A percentile compares a stretch with the other conserved stretches of the same genome.
These are phyloP conservation scores for Phenacoccus solenopsis DNA, from an alignment of 1,140 invertebrate species.

Conservation along the genomic window DNA sequence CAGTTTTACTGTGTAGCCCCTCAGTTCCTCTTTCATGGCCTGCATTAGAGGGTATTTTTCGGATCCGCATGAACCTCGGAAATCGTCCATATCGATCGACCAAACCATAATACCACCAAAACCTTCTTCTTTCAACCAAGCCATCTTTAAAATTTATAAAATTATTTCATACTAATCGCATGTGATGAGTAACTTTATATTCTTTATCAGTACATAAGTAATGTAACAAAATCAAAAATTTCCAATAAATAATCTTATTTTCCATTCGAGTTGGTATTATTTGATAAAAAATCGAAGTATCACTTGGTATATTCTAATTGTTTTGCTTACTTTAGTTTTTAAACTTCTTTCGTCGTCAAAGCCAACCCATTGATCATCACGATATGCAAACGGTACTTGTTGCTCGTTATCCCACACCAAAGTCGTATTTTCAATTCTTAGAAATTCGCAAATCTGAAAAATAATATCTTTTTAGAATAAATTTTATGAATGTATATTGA, in stretches of 20 bases:
- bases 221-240: background rate
- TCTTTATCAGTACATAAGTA: background rate
- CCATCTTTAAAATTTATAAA: conserved; percentile 49
- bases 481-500: no score
- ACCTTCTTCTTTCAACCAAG: conserved; percentile 84
- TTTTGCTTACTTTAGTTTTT: conserved; percentile 67
- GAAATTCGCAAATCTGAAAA: conserved; percentile 69
- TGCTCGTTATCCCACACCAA: conserved; percentile 94
- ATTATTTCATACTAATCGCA: no score
- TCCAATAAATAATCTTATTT: background rate
- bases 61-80: conserved; percentile 73
- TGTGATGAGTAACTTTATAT: no score
- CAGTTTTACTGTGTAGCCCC: conserved; percentile 68
- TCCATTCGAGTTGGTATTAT: background rate
- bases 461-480: background rate
- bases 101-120: conserved; percentile 96
- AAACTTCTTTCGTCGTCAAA: conserved; percentile 89
- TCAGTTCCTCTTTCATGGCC: conserved; percentile 71
- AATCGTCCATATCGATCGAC: conserved; percentile 94
- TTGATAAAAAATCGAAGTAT: conserved; percentile 12
- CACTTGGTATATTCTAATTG: background rate
- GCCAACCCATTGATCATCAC: conserved; percentile 85
- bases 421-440: conserved; percentile 80
- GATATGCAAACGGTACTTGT: conserved; percentile 86
- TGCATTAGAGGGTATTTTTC: conserved; percentile 82